Conservation (phyloP, 1,140 invertebrate genomes). For the Caerostris extrusa region DNA sequence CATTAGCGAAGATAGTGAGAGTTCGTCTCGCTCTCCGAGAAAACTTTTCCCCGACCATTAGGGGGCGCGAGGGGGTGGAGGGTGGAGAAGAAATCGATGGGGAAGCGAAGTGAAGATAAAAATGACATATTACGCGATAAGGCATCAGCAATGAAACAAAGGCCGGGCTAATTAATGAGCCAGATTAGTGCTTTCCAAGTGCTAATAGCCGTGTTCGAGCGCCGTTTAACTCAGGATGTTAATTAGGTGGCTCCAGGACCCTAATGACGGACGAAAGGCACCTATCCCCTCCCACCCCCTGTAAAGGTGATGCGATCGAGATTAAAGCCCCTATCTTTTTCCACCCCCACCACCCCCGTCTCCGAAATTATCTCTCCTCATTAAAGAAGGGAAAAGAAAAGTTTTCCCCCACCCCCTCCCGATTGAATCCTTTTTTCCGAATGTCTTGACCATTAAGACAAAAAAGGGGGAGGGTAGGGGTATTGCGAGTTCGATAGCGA, state of each 20-base stretch:
- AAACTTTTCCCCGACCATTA: conserved; percentile 65
- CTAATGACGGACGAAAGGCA: neutral
- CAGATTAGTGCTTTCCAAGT: conserved; percentile 74
- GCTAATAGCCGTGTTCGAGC: conserved; percentile 40
- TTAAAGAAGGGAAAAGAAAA: neutral
- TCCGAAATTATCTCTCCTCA: neutral
- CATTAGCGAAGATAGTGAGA: conserved; percentile 71
- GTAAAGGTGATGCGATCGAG: conserved; percentile 63
- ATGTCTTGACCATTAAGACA: conserved; percentile 26
- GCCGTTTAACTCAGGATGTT: conserved; percentile 74
- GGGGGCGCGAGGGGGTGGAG: conserved; percentile 36
- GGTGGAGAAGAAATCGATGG: neutral
- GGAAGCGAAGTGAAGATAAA: conserved; percentile 68
- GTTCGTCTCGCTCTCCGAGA: conserved; percentile 49
- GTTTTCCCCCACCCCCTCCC: neutral
- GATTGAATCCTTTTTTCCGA: neutral
- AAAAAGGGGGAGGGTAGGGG: neutral
- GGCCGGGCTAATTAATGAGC: conserved; percentile 73
- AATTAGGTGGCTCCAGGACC: conserved; percentile 51
- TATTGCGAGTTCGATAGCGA: neutral
- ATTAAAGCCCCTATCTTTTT: conserved; percentile 20
- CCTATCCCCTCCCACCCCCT: conserved; percentile 2
- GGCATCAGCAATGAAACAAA: conserved; percentile 77
- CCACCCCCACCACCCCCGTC: neutral
- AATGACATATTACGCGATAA: conserved; percentile 78